These are phyloP conservation scores for Diadophis punctatus DNA, from an alignment of 2,113 vertebrate genomes.

Conservation along the genomic window DNA sequence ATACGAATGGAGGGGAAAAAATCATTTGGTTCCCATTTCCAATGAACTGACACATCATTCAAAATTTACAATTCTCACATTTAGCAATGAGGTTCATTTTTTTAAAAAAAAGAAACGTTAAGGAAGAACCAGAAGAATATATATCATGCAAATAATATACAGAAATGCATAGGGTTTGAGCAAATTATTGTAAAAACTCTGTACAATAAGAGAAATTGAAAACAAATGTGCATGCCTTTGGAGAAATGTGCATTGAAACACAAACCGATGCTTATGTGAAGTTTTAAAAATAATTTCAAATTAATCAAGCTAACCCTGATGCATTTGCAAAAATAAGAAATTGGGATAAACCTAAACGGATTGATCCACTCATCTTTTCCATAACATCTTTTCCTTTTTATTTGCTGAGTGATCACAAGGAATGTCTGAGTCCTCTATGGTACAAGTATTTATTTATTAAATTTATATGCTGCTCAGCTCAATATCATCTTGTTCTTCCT, in stretches of 20 bases:
- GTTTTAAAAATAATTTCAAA: not conserved
- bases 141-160: not conserved
- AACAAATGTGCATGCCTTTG: not conserved
- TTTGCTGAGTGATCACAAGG: not conserved
- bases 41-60: not conserved
- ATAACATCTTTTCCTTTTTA: constrained; percentile 9
- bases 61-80: not conserved
- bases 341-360: not conserved
- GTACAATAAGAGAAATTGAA: not conserved
- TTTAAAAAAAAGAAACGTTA: not conserved
- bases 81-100: not conserved
- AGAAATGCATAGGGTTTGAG: not conserved
- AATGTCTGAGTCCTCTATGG: not conserved
- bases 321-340: not conserved
- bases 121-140: not conserved
- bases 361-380: not conserved
- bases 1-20: not conserved
- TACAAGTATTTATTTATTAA: not conserved
- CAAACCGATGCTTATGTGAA: not conserved
- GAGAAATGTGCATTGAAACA: not conserved
- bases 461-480: not conserved
- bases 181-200: not conserved
- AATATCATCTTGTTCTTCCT: not conserved
- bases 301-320: not conserved
- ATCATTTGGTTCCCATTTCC: not conserved